These are phyloP conservation scores for Dendrocopos noguchii DNA, from an alignment of 2,113 vertebrate genomes.

Conservation along the genomic window DNA sequence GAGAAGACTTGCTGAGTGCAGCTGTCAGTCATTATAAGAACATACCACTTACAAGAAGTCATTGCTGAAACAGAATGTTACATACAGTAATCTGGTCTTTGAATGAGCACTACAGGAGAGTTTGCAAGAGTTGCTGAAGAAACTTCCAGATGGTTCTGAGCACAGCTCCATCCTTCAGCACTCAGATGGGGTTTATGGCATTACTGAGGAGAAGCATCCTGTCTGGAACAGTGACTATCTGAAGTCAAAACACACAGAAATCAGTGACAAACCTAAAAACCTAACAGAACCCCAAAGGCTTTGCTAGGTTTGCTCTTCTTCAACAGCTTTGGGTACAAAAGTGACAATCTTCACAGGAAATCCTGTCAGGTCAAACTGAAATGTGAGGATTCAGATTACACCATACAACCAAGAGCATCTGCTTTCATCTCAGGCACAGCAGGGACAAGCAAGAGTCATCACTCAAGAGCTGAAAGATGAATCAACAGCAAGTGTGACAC, in stretches of 20 bases:
- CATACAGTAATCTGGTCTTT: neutral
- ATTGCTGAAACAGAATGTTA: neutral
- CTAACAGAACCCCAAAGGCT: neutral
- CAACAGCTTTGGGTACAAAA: neutral
- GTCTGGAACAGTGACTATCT: neutral
- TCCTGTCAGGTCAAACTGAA: slow-evolving; percentile 70
- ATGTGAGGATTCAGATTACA: slow-evolving; percentile 72
- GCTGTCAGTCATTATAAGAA: neutral
- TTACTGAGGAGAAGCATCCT: neutral
- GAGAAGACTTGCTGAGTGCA: neutral
- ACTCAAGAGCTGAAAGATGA: slow-evolving; percentile 52
- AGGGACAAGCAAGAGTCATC: slow-evolving; percentile 63
- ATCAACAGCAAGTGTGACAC: slow-evolving; percentile 19
- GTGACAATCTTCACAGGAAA: slow-evolving; percentile 56
- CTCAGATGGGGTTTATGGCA: neutral
- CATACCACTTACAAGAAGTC: neutral
- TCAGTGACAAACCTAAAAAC: slow-evolving; percentile 8
- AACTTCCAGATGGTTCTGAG: neutral
- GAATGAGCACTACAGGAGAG: neutral
- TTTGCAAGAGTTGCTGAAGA: neutral
- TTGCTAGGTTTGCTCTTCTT: neutral
- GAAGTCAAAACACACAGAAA: slow-evolving; percentile 23
- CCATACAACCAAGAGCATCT: slow-evolving; percentile 66
- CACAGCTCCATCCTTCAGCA: accelerated
- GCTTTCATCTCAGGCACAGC: slow-evolving; percentile 67